Percentiles rank a stretch among this genome's conserved stretches.
Evolutionary conservation across 1,140 invertebrate genomes (phyloP).

Genomic region (Pseudoatta argentina): DNA sequence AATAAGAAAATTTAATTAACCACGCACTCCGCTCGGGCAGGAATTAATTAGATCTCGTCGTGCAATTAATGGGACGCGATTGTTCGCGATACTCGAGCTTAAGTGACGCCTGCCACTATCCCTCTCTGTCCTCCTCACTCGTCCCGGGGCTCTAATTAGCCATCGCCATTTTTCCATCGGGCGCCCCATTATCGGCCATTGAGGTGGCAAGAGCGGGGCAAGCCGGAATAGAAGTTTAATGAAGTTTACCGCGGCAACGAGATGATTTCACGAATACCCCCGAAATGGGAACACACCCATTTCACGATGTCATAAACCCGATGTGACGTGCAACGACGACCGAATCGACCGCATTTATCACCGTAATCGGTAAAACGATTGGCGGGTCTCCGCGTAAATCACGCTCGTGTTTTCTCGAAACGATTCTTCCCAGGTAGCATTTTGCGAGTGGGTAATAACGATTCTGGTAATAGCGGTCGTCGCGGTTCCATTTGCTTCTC

Average conservation of each 20-base stretch:
- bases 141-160: constrained; percentile 67
- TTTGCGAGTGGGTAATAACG: constrained; percentile 61
- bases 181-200: constrained; percentile 73
- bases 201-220: constrained; percentile 67
- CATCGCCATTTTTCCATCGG: constrained; percentile 76
- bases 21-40: constrained; percentile 27
- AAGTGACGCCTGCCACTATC: constrained; percentile 51
- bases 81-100: constrained; percentile 66
- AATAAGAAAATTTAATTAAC: constrained; percentile 68
- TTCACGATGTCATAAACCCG: constrained; percentile 60
- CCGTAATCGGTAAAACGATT: constrained; percentile 63
- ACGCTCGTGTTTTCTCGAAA: constrained; percentile 62
- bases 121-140: constrained; percentile 6
- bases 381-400: constrained; percentile 62
- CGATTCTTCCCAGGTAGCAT: constrained; percentile 59
- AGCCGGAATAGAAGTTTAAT: constrained; percentile 77
- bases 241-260: constrained; percentile 73
- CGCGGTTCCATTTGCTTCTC: constrained; percentile 57
- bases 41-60: constrained; percentile 67
- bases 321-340: constrained; percentile 56
- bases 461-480: constrained; percentile 62
- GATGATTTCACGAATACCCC: constrained; percentile 69
- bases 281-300: constrained; percentile 64
- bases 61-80: constrained; percentile 68
- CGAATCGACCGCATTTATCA: constrained; percentile 63